Base-by-base conservation (phyloP, 2,888 invertebrate species). In the Rhagonycha fulva region DNA sequence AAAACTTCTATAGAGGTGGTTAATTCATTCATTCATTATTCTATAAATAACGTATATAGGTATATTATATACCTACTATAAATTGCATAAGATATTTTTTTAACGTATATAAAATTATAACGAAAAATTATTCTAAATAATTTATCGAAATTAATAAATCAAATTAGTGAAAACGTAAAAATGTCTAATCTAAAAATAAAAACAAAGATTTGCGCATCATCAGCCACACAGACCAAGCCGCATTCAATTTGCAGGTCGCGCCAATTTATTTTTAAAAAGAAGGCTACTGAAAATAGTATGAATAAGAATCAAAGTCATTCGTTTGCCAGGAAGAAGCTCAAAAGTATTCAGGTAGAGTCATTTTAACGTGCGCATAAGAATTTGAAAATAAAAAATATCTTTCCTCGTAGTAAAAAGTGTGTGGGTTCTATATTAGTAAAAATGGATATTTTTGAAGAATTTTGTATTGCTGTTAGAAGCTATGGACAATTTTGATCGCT, bases 241-340 rank as follows among this genome's bases (percentile, higher is more conserved):
- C 71, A 62, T 24, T 68, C 78, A 80, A 82, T 85, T 84, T 82
- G 84, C 84, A 82, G 82, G 80, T 77, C 75, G 81, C 85, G 85
- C 85, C 85, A 85, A 76, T 78, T 76, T 78, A 81, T 84, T 83
- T 83, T 83, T 83, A 81, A 82, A 85, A 85, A 85, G 85, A 85
- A 83, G 78, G 79, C 78, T 79, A 78, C 83, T 84, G 80, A 83
- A 84, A 84, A 84, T 84, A 76, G 74, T 71, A 71, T 78, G 70
- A 75, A 66, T 66, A 66, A 66, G 63, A 79, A 81, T 82, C 81
- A 81, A 81, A 81, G 81, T 82, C 83, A 84, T 84, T 83, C 80
- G 83, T 81, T 80, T 80, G 83, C 83, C 82, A 82, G 83, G 82
- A 80, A 76, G 80, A 82, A 79, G 81, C 82, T 82, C 84, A 84